Conservation (phyloP, 1,140 invertebrate species). For the Musca domestica region DNA sequence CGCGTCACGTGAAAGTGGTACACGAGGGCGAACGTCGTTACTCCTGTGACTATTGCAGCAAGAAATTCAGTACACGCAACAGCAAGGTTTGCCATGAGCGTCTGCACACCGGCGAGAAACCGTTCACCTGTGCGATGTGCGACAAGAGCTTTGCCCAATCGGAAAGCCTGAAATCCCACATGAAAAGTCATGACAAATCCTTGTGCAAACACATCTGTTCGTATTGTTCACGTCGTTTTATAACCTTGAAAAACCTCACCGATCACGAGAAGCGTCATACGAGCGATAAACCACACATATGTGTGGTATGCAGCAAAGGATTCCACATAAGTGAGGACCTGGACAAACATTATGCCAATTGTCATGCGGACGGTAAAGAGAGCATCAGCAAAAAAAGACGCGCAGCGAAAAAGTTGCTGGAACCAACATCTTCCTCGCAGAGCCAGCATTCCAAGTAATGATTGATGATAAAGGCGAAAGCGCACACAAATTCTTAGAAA, state of each 20-base stretch:
- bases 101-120: constrained; percentile 32
- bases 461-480: too few relatives aligned
- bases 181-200: constrained; percentile 30
- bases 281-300: constrained; percentile 27
- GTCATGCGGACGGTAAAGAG: neutral
- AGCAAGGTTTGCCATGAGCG: constrained; percentile 45
- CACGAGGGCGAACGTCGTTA: constrained; percentile 44
- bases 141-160: constrained; percentile 22
- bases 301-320: constrained; percentile 24
- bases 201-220: constrained; percentile 31
- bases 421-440: too few relatives aligned
- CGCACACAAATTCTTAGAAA: too few relatives aligned
- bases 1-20: constrained; percentile 43
- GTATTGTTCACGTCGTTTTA: constrained; percentile 33
- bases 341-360: neutral
- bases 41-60: constrained; percentile 38
- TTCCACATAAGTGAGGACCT: constrained; percentile 22
- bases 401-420: too few relatives aligned
- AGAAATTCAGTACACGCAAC: constrained; percentile 44
- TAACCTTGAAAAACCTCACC: constrained; percentile 33
- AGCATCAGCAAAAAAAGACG: too few relatives aligned
- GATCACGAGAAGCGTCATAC: constrained; percentile 31
- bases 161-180: constrained; percentile 28
- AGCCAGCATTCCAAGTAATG: too few relatives aligned
- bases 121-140: constrained; percentile 28